Percentiles rank a stretch among this genome's conserved stretches.
Evolutionary conservation across 2,113 vertebrate species (phyloP).

Genomic region (Potamarius usumacintae): DNA sequence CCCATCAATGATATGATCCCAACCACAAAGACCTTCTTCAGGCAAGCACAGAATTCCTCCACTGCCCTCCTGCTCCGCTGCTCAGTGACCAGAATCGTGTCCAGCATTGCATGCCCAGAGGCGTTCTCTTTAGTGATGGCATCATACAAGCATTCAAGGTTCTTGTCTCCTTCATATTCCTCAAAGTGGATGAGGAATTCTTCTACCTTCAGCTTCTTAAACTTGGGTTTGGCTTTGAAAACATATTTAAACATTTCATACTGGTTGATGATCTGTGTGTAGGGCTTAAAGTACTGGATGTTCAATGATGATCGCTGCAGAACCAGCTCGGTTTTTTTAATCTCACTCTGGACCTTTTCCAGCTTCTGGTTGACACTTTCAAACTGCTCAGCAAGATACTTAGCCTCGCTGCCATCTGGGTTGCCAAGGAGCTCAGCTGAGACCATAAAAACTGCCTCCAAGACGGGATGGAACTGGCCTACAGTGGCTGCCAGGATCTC

Average conservation of each 20-base stretch:
- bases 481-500: constrained; percentile 74
- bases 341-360: constrained; percentile 68
- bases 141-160: constrained; percentile 74
- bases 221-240: constrained; percentile 71
- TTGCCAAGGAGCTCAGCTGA: constrained; percentile 72
- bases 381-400: constrained; percentile 72
- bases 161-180: constrained; percentile 69
- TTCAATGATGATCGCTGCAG: constrained; percentile 68
- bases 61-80: constrained; percentile 68
- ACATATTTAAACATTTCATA: constrained; percentile 79
- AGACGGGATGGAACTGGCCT: constrained; percentile 74
- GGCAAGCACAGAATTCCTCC: constrained; percentile 75
- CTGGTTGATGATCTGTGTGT: constrained; percentile 75
- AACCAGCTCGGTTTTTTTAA: constrained; percentile 67
- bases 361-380: constrained; percentile 70
- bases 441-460: constrained; percentile 75
- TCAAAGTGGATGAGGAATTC: constrained; percentile 74
- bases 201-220: constrained; percentile 72
- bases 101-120: constrained; percentile 67
- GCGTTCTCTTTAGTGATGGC: constrained; percentile 64
- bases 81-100: constrained; percentile 65
- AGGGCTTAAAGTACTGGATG: constrained; percentile 73
- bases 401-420: constrained; percentile 70
- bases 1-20: constrained; percentile 77
- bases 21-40: constrained; percentile 77